Evolutionary conservation across 1,140 invertebrate genomes (phyloP).

Genomic region (Idris sp.): DNA sequence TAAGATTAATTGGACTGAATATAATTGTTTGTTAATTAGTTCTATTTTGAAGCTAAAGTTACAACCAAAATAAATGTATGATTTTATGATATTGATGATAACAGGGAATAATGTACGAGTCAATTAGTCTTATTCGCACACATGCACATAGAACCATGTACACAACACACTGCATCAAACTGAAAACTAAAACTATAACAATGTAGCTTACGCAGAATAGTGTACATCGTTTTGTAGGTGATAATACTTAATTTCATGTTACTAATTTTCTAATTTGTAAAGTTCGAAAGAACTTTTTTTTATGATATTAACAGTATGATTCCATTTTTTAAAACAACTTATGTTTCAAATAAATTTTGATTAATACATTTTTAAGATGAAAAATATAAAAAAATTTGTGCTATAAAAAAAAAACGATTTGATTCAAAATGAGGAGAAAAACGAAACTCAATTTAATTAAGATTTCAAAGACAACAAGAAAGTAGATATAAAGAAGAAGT

Average conservation of each 20-base stretch:
- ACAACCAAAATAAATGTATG: constrained; percentile 7
- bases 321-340: too few species aligned
- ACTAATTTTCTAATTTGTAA: too few species aligned
- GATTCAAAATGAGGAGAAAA: too few species aligned
- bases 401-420: too few species aligned
- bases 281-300: too few species aligned
- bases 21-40: constrained; percentile 7
- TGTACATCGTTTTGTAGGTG: constrained; percentile 14
- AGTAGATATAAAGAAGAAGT: too few species aligned
- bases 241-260: constrained; percentile 8
- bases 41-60: constrained; percentile 10
- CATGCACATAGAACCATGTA: constrained; percentile 18
- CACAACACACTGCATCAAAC: constrained; percentile 14
- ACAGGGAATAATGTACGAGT: constrained; percentile 29
- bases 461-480: too few species aligned
- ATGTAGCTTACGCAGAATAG: neutral
- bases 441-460: too few species aligned
- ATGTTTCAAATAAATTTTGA: too few species aligned
- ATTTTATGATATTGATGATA: constrained; percentile 26
- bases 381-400: too few species aligned
- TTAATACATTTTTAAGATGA: too few species aligned
- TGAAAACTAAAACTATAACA: constrained; percentile 14
- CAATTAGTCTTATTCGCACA: constrained; percentile 18
- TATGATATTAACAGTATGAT: too few species aligned
- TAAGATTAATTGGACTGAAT: neutral